Conservation (phyloP, 2,888 invertebrate species). For the Augiades crinisus region DNA sequence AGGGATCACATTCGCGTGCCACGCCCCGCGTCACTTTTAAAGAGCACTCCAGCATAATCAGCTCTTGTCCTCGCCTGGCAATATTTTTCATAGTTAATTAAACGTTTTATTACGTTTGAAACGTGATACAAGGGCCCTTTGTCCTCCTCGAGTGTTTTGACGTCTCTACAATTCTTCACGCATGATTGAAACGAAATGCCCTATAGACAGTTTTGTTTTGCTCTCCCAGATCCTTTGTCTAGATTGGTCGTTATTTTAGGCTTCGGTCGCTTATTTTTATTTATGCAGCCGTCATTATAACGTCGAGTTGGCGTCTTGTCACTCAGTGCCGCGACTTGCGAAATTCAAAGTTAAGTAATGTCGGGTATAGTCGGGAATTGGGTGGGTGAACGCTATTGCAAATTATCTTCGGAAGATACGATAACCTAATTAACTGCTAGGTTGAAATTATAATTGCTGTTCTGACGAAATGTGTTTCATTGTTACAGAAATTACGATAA, state of each 20-base stretch:
- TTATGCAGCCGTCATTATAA: too few relatives aligned
- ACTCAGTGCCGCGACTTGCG: too few relatives aligned
- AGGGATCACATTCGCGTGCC: constrained; percentile 32
- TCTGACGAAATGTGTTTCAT: too few relatives aligned
- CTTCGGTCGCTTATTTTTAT: background rate
- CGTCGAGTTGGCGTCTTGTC: too few relatives aligned
- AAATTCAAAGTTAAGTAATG: too few relatives aligned
- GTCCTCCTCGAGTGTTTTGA: constrained; percentile 31
- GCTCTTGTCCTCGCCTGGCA: constrained; percentile 46
- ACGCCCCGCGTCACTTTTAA: constrained; percentile 20
- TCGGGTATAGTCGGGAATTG: too few relatives aligned
- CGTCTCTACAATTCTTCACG: constrained; percentile 24
- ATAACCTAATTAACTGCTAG: too few relatives aligned
- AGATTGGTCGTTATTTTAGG: background rate
- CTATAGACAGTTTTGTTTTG: background rate
- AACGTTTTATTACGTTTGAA: constrained; percentile 38
- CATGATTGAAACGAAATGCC: constrained; percentile 20
- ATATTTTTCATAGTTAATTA: constrained; percentile 42
- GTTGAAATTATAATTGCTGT: too few relatives aligned
- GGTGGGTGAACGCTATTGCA: too few relatives aligned
- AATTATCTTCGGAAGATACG: too few relatives aligned
- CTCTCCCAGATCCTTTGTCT: constrained; percentile 11
- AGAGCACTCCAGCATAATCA: constrained; percentile 43
- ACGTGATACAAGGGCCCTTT: constrained; percentile 33
- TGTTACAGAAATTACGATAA: too few relatives aligned